phyloP scores from a whole-genome alignment of 2,113 vertebrate species.

The Lepidothrix coronata region DNA sequence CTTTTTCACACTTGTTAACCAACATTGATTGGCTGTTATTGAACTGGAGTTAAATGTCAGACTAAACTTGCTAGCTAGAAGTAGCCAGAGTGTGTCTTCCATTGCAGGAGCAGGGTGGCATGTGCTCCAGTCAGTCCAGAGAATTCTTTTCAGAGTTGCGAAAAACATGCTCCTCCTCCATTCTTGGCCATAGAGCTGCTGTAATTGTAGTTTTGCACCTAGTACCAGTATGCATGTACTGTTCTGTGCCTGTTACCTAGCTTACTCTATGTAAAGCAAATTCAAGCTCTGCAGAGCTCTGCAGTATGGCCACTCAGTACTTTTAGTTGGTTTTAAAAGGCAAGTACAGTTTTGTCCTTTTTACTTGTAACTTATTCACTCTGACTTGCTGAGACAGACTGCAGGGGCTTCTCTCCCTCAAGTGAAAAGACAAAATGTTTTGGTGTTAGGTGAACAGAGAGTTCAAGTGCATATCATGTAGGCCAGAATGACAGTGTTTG shows the following conservation, averaged over 20 bases:
- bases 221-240: not conserved
- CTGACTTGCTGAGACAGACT: not conserved
- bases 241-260: not conserved
- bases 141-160: not conserved
- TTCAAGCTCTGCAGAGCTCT: not conserved
- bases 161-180: not conserved
- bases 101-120: not conserved
- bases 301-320: not conserved
- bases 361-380: not conserved
- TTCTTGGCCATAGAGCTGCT: not conserved
- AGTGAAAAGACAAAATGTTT: not conserved
- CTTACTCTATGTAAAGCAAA: not conserved
- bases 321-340: not conserved
- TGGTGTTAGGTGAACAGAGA: not conserved
- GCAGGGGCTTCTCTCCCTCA: not conserved
- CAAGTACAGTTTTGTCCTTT: not conserved
- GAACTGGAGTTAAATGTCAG: not conserved
- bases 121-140: not conserved
- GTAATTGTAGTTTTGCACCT: not conserved
- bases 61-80: not conserved
- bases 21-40: not conserved
- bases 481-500: not conserved
- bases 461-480: accelerated
- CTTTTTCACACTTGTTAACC: not conserved
- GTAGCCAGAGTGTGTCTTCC: not conserved